Conservation (phyloP, 2,113 vertebrate species). For the Sylvilagus bachmani region DNA sequence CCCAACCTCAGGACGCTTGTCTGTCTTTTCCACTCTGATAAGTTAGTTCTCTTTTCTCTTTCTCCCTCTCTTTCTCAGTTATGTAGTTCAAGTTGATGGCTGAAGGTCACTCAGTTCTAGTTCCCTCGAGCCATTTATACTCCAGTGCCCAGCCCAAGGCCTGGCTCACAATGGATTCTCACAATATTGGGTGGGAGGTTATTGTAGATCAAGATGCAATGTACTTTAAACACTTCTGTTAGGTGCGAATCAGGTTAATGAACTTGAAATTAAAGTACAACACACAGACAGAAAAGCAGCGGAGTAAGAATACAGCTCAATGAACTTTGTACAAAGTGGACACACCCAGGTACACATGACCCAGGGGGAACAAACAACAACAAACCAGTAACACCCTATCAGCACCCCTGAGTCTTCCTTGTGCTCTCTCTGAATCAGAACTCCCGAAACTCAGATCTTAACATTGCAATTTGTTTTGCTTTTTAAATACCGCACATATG, state of each 20-base stretch:
- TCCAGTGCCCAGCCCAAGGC: neutral
- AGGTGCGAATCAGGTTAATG: neutral
- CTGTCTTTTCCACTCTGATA: neutral
- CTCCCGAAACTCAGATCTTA: neutral
- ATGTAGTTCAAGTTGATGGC: too few species aligned
- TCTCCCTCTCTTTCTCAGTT: too few species aligned
- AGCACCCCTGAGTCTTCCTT: neutral
- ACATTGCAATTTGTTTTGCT: neutral
- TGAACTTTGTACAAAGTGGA: neutral
- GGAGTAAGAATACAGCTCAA: neutral
- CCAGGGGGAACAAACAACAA: neutral
- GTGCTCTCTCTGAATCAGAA: neutral
- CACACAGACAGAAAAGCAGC: neutral
- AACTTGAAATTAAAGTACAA: slow-evolving; percentile 21
- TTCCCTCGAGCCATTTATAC: neutral
- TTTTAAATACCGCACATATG: neutral
- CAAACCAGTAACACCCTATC: neutral
- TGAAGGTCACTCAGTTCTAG: too few species aligned
- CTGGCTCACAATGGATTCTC: neutral
- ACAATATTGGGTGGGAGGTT: neutral
- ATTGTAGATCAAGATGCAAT: neutral
- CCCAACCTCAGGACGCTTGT: neutral
- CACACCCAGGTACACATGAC: neutral
- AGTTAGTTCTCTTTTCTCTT: neutral
- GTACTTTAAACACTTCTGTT: neutral